A percentile compares a stretch with the other conserved stretches of the same genome.
These are phyloP conservation scores for Ophion ventricosus DNA, from an alignment of 2,888 invertebrate species.

Conservation along the genomic window DNA sequence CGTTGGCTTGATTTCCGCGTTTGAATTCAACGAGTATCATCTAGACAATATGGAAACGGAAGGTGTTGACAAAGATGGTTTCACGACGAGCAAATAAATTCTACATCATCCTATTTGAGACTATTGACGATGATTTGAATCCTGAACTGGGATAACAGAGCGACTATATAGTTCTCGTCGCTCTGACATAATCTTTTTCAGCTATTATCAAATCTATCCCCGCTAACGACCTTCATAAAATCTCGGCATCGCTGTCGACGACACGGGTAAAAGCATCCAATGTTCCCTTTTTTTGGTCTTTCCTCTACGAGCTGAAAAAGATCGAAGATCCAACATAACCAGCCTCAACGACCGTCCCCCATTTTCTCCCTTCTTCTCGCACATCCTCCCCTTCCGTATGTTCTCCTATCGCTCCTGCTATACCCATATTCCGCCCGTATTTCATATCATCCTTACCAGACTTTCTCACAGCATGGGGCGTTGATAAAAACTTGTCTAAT, in stretches of 20 bases:
- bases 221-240: conserved; percentile 41
- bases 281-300: conserved; percentile 10
- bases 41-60: too few species aligned
- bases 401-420: neutral
- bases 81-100: too few species aligned
- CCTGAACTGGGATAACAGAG: neutral
- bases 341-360: conserved; percentile 6
- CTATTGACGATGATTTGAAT: too few species aligned
- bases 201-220: conserved; percentile 4
- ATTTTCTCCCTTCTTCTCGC: neutral
- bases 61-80: too few species aligned
- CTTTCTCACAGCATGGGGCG: conserved; percentile 28
- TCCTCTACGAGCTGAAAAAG: conserved; percentile 5
- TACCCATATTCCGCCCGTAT: neutral
- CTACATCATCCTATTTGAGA: too few species aligned
- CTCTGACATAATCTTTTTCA: neutral
- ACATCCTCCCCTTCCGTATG: neutral
- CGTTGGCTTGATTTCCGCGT: too few species aligned
- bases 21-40: too few species aligned
- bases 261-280: conserved; percentile 29
- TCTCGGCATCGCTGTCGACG: conserved; percentile 41
- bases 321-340: conserved; percentile 30
- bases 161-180: neutral
- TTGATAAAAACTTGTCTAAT: conserved; percentile 62
- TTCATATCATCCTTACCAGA: neutral